phyloP scores from a whole-genome alignment of 2,113 vertebrate genomes.

The Alectura lathami region DNA sequence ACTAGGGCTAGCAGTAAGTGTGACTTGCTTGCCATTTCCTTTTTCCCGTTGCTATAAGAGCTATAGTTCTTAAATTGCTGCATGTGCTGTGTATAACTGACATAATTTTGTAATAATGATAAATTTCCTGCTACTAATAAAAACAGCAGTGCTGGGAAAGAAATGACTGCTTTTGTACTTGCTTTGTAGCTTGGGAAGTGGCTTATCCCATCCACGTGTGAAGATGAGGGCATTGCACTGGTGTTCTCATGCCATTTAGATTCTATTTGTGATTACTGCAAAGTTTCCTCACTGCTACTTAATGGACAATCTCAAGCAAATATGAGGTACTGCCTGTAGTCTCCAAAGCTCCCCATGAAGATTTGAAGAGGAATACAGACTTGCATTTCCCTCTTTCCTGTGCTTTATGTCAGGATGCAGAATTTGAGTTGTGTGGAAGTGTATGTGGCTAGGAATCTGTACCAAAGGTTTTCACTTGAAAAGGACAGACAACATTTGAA shows the following conservation, averaged over 20 bases:
- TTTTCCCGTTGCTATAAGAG: neutral
- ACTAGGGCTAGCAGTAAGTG: neutral
- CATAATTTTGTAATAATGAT: neutral
- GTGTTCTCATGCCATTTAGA: neutral
- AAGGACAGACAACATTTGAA: neutral
- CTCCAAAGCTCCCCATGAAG: neutral
- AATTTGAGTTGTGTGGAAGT: neutral
- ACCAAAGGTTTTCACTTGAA: neutral
- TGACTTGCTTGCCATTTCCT: neutral
- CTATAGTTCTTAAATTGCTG: neutral
- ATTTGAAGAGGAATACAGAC: neutral
- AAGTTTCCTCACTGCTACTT: neutral
- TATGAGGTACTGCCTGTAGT: neutral
- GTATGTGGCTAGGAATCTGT: neutral
- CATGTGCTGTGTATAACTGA: neutral
- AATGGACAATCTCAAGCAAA: neutral
- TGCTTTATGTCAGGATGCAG: neutral
- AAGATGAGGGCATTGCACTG: neutral
- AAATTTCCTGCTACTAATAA: neutral
- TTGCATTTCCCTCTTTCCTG: neutral
- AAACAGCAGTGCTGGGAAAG: neutral
- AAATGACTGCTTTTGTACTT: neutral
- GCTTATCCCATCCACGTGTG: accelerated
- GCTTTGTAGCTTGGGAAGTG: neutral
- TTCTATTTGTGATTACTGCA: neutral